Evolutionary conservation across 1,140 invertebrate species (phyloP), one percentile per base, ranked within the genome.

Genomic region (Scaptomyza pallida): DNA sequence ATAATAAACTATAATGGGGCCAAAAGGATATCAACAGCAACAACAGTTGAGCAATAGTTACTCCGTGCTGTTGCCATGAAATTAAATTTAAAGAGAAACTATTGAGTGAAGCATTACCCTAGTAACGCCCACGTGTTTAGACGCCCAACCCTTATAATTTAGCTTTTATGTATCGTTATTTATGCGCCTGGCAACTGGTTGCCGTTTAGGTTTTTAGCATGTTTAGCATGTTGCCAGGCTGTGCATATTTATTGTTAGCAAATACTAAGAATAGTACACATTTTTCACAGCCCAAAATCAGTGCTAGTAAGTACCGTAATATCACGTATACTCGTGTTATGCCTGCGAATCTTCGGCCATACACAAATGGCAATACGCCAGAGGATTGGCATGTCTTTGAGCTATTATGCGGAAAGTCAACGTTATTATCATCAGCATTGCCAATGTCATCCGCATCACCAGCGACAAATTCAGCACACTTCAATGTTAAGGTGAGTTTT

Each of bases 311-410:
- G 10, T 55, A 21, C 26, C 26, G 26, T 30, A 8, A 30, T 9
- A 30, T 30, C 26, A 30, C 26, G 8, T 56, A 26, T 0, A 26
- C 5, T 16, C 44, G 3, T 12, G 12, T 15, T 69, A 86, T 86
- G 82, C 82, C 82, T 10, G 52, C 48, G 6, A 82, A 86, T 81
- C 56, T 41, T 35, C 51, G 83, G 30, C 64, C 78, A 43, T 48
- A 51, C 9, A 85, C 76, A 12, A 76, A 70, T 63, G 93, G 93
- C 45, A 92, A 93, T 61, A 92, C 91, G 17, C 89, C 93, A 16
- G 94, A 95, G 76, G 94, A 95, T 89, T 94, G 94, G 92, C 93
- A 93, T 80, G 93, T 95, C 48, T 95, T 94, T 82, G 93, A 95
- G 91, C 92, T 93, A 0, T 89, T 95, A 45, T 93, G 93, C 19